Evolutionary conservation across 2,113 vertebrate genomes (phyloP).

Genomic region (Myodes glareolus): DNA sequence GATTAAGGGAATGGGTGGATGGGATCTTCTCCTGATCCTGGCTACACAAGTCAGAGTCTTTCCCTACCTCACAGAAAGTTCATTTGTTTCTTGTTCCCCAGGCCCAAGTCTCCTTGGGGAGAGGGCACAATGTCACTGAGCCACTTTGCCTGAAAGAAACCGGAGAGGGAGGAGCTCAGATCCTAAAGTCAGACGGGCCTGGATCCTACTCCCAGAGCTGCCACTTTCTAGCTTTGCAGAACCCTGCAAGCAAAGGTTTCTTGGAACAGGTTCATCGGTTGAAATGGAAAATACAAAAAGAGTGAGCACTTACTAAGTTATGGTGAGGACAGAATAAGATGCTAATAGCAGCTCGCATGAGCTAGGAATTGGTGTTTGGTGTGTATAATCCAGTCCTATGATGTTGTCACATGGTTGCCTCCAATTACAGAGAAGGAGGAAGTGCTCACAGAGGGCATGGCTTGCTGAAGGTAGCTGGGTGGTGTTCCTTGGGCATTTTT

Average conservation of each 20-base stretch:
- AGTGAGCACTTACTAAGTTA: too few species aligned
- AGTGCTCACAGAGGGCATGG: not conserved
- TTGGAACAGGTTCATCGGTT: not conserved
- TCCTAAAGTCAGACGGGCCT: not conserved
- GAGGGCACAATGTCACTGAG: not conserved
- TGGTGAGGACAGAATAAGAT: not conserved
- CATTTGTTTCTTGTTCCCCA: not conserved
- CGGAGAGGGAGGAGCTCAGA: not conserved
- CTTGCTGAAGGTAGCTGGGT: not conserved
- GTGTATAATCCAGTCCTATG: fast-evolving
- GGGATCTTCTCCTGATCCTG: not conserved
- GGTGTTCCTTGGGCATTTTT: not conserved
- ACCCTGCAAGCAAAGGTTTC: not conserved
- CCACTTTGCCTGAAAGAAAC: not conserved
- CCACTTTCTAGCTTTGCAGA: not conserved
- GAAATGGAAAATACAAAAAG: not conserved
- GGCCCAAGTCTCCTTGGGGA: not conserved
- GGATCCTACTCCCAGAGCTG: not conserved
- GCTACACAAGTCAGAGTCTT: not conserved
- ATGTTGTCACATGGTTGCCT: not conserved
- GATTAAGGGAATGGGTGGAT: not conserved
- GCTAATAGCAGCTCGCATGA: not conserved
- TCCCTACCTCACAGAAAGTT: not conserved
- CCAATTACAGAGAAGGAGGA: not conserved
- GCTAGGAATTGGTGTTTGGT: not conserved